A percentile compares a stretch with the other conserved stretches of the same genome.
Evolutionary conservation across 2,113 vertebrate species (phyloP).

Genomic region (Pholis gunnellus): DNA sequence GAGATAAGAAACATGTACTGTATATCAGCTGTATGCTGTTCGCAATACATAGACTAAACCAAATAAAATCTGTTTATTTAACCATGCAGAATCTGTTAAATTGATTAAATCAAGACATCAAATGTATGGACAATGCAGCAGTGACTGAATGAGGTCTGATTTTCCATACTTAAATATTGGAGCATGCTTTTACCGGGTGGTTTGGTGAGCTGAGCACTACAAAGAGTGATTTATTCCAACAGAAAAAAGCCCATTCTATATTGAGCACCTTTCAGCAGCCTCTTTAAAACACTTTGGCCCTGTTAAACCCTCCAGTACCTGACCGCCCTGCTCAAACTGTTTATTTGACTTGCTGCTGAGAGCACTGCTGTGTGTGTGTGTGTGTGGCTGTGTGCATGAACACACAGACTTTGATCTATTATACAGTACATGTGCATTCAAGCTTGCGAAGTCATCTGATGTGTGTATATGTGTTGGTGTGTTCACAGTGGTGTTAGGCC

Average conservation of each 20-base stretch:
- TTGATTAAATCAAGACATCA: not conserved
- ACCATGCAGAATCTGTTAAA: not conserved
- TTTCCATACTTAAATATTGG: not conserved
- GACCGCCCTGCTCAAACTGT: conserved; percentile 66
- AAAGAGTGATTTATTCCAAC: conserved; percentile 54
- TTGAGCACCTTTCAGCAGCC: conserved; percentile 73
- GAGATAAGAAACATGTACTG: not conserved
- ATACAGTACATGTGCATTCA: conserved; percentile 51
- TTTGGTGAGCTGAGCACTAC: conserved; percentile 26
- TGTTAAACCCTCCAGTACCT: conserved; percentile 74
- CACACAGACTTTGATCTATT: conserved; percentile 32
- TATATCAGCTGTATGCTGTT: not conserved
- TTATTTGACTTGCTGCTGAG: conserved; percentile 79
- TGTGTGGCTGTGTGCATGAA: conserved; percentile 30
- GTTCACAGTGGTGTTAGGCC: conserved; percentile 70
- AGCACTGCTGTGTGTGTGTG: conserved; percentile 38
- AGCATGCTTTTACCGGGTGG: conserved; percentile 12
- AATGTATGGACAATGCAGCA: not conserved
- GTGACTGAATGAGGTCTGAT: not conserved
- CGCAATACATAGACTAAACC: not conserved
- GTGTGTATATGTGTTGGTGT: conserved; percentile 36
- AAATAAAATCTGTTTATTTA: not conserved
- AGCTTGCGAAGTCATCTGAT: conserved; percentile 50
- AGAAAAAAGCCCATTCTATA: conserved; percentile 39
- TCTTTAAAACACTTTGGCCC: conserved; percentile 79